phyloP scores from a whole-genome alignment of 2,113 vertebrate genomes.

The Philantomba maxwellii region DNA sequence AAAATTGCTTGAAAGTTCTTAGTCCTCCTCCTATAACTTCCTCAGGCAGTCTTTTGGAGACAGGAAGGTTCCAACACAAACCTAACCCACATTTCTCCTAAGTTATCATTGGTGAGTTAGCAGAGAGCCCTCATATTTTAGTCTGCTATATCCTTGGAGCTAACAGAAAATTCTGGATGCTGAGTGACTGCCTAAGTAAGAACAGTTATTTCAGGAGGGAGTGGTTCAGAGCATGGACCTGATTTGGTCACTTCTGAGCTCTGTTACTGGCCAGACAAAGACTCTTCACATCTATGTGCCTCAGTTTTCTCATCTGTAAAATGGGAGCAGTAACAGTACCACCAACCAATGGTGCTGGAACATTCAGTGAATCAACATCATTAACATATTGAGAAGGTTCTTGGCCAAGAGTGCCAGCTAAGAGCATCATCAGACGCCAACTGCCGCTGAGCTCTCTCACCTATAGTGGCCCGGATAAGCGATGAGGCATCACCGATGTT shows the following conservation, averaged over 20 bases:
- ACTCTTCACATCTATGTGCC: not conserved
- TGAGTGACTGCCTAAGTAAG: not conserved
- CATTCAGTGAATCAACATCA: not conserved
- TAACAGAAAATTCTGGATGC: not conserved
- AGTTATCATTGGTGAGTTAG: not conserved
- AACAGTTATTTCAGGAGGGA: not conserved
- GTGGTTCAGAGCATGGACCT: not conserved
- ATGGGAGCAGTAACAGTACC: not conserved
- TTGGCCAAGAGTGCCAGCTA: not conserved
- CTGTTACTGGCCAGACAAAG: not conserved
- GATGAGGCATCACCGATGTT: conserved; percentile 94
- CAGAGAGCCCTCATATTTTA: not conserved
- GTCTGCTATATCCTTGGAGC: not conserved
- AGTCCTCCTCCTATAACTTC: not conserved
- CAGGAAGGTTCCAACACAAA: not conserved
- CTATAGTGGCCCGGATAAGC: conserved; percentile 94
- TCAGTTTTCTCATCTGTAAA: conserved; percentile 9
- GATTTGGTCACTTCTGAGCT: not conserved
- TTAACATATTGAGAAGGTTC: not conserved
- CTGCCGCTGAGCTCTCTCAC: conserved; percentile 69
- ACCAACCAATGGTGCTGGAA: not conserved
- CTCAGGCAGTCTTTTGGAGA: not conserved
- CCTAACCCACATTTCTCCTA: not conserved
- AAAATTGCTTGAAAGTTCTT: not conserved
- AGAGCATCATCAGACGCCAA: not conserved